Base-by-base conservation (phyloP, 2,797 vertebrate species). In the Acanthiza pusilla region DNA sequence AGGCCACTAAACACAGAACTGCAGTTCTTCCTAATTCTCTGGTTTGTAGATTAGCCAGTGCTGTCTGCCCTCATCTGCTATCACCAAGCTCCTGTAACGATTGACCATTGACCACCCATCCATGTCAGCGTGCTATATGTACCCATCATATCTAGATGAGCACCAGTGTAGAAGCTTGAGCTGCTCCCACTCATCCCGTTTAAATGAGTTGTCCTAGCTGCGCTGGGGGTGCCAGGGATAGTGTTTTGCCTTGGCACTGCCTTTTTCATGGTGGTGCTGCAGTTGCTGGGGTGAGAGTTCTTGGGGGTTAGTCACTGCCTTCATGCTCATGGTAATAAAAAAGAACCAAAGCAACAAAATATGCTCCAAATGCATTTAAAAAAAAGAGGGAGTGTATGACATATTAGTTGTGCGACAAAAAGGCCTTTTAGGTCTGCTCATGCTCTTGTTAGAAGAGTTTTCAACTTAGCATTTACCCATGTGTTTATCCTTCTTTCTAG, bases 71-170 rank as follows among this genome's bases (percentile, higher is more conserved):
- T 84, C 47, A 26, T 58, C 29, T 71, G 17, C 58, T 78, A 34
- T 2, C 36, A 22, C 48, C 26, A 11, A 66, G 20, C 36, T 79
- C 47, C 51, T 29, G 3, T 14, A 48, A 25, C 0, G 0, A 48
- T 27, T 88, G 50, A 42, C 38, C 58, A 77, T 2, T 61, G 47
- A 43, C 30, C 45, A 81, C 22, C 11, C 71, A 16, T 38, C 60
- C 67, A 84, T 70, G 62, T 75, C 36, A 67, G 26, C 9, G 9
- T 30, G n/a, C 13, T 23, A 0, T 36, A 51, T 12, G 66, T 55
- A 51, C 62, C 29, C 40, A 14, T 40, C 20, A 6, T 38, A 38
- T 23, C 47, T 63, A 2, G 32, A 40, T 43, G n/a, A 23, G 7
- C 27, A 40, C 29, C 43, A 60, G 4, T 7, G 14, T 58, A 40